Evolutionary conservation across 2,888 invertebrate genomes (phyloP).

Genomic region (Peribatodes rhomboidaria): DNA sequence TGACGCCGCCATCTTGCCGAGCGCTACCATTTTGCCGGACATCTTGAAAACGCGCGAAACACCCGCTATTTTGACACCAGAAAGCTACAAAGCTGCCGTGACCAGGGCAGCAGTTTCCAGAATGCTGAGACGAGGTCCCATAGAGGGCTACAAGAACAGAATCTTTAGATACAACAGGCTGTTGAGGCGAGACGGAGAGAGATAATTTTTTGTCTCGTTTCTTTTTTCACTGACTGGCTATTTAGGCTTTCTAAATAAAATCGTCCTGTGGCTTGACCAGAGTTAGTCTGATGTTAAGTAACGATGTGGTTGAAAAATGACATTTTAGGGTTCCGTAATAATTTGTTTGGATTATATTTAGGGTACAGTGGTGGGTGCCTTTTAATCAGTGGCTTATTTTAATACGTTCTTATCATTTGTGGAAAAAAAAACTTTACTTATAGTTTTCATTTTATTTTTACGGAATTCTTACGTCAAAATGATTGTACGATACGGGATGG

Average conservation of each 20-base stretch:
- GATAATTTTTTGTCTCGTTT: slow-evolving; percentile 67
- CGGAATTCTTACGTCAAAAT: too few relatives aligned
- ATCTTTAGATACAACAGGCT: slow-evolving; percentile 76
- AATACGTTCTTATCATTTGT: neutral
- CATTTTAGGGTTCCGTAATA: neutral
- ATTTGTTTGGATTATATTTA: slow-evolving; percentile 13
- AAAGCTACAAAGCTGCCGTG: slow-evolving; percentile 77
- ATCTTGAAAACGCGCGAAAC: slow-evolving; percentile 74
- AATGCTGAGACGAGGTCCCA: slow-evolving; percentile 69
- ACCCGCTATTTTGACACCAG: slow-evolving; percentile 78
- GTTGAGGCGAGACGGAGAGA: slow-evolving; percentile 73
- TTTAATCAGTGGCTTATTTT: slow-evolving; percentile 23
- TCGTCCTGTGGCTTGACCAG: neutral
- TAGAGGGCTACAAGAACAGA: slow-evolving; percentile 77
- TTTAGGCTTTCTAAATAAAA: neutral
- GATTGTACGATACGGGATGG: too few relatives aligned
- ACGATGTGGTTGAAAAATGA: neutral
- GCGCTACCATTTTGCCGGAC: slow-evolving; percentile 67
- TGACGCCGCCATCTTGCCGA: slow-evolving; percentile 82
- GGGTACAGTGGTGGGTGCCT: slow-evolving; percentile 23
- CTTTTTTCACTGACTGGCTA: slow-evolving; percentile 7
- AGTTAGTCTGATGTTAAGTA: neutral
- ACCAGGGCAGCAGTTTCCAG: slow-evolving; percentile 74
- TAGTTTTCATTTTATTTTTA: neutral
- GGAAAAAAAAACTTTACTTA: neutral